These are phyloP conservation scores for Echinops telfairi DNA, from an alignment of 2,113 vertebrate species.

Conservation along the genomic window DNA sequence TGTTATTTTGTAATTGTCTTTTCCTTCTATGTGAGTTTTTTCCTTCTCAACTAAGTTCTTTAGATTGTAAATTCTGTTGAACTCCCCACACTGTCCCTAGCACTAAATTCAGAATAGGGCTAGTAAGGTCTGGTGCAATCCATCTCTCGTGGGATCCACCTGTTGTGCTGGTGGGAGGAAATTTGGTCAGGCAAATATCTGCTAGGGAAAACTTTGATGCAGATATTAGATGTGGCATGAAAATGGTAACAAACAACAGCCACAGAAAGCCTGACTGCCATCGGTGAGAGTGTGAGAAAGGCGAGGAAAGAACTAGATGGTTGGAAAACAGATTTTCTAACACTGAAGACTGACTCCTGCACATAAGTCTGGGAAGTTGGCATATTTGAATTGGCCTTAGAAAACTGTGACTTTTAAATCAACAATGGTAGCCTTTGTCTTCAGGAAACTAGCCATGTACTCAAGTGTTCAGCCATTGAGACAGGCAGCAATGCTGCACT, in stretches of 20 bases:
- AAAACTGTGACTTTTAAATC: constrained; percentile 25
- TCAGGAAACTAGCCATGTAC: constrained; percentile 1
- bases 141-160: background rate
- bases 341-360: background rate
- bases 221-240: background rate
- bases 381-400: background rate
- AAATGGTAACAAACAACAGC: background rate
- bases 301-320: background rate
- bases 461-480: background rate
- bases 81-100: background rate
- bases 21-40: background rate
- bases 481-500: background rate
- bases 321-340: background rate
- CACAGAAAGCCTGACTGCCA: background rate
- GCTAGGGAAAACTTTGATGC: background rate
- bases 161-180: background rate
- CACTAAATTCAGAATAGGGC: background rate
- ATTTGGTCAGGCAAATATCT: background rate
- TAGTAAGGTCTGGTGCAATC: background rate
- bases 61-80: background rate
- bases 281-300: background rate
- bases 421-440: constrained; percentile 38
- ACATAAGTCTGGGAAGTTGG: background rate
- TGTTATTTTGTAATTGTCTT: background rate
- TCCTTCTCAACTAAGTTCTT: background rate